Evolutionary conservation across 2,797 vertebrate species (phyloP).

Genomic region (Gobio occitaniae): DNA sequence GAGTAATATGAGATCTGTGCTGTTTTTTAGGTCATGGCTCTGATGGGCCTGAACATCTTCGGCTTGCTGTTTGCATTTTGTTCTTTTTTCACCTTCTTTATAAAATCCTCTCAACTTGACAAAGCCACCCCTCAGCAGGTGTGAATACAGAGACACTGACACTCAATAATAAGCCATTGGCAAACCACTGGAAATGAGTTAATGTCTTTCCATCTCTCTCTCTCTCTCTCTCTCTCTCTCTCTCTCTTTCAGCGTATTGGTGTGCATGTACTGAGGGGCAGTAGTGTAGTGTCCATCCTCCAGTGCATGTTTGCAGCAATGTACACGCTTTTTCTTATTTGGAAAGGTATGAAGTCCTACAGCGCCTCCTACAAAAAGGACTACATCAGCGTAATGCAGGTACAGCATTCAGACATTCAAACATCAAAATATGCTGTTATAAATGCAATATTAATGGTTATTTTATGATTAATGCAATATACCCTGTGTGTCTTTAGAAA

Average conservation of each 20-base stretch:
- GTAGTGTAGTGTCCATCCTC: conserved; percentile 67
- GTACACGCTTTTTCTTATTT: conserved; percentile 75
- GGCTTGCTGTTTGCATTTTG: conserved; percentile 71
- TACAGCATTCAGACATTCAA: conserved; percentile 52
- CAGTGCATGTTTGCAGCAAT: conserved; percentile 71
- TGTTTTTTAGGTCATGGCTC: conserved; percentile 68
- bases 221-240: background rate
- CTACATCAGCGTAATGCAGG: conserved; percentile 72
- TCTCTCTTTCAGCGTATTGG: conserved; percentile 65
- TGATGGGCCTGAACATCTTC: conserved; percentile 74
- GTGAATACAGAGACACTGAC: background rate
- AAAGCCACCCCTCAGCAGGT: conserved; percentile 71
- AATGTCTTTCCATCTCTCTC: background rate
- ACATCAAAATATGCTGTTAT: background rate
- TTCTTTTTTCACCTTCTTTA: conserved; percentile 69
- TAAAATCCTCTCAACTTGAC: conserved; percentile 52
- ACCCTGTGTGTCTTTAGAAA: conserved; percentile 60
- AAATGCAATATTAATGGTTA: background rate
- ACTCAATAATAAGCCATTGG: background rate
- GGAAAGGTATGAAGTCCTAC: conserved; percentile 77
- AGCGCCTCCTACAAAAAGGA: conserved; percentile 60
- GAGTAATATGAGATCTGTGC: background rate
- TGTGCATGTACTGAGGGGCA: conserved; percentile 69
- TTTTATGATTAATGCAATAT: background rate
- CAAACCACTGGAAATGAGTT: background rate